Evolutionary conservation across 2,888 invertebrate species (phyloP).

Genomic region (Gnatocerus cornutus): DNA sequence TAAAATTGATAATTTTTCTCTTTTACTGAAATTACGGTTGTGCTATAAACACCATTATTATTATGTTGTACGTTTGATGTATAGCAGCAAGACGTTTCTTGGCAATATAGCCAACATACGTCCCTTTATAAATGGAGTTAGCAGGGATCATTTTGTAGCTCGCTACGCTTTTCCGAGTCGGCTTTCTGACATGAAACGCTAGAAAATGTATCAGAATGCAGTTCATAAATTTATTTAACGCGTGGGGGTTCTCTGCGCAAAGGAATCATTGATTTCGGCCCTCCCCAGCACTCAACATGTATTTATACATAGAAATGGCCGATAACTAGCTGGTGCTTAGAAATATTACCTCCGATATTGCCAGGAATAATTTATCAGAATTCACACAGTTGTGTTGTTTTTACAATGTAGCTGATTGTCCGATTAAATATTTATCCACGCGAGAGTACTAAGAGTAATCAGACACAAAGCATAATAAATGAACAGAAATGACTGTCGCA

Average conservation of each 20-base stretch:
- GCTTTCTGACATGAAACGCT: neutral
- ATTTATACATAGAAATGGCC: conserved; percentile 56
- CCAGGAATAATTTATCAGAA: conserved; percentile 13
- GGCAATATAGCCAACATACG: too few relatives aligned
- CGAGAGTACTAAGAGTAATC: conserved; percentile 22
- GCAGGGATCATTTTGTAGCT: too few relatives aligned
- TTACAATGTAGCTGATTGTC: neutral
- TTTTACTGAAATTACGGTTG: too few relatives aligned
- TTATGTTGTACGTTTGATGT: too few relatives aligned
- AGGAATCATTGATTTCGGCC: conserved; percentile 54
- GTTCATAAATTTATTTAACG: conserved; percentile 29
- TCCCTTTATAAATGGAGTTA: too few relatives aligned
- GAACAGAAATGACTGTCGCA: conserved; percentile 25
- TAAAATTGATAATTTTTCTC: too few relatives aligned
- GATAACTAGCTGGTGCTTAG: conserved; percentile 50
- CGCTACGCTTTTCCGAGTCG: too few relatives aligned
- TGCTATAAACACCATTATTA: too few relatives aligned
- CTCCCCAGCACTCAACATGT: conserved; percentile 48
- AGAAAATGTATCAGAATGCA: conserved; percentile 17
- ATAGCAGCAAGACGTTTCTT: too few relatives aligned
- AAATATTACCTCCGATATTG: conserved; percentile 51
- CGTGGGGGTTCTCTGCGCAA: conserved; percentile 48
- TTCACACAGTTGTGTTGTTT: neutral
- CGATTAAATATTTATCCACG: conserved; percentile 31
- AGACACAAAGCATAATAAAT: conserved; percentile 17